A percentile compares a stretch with the other conserved stretches of the same genome.
Evolutionary conservation across 2,113 vertebrate species (phyloP).

Genomic region (Ranitomeya variabilis): DNA sequence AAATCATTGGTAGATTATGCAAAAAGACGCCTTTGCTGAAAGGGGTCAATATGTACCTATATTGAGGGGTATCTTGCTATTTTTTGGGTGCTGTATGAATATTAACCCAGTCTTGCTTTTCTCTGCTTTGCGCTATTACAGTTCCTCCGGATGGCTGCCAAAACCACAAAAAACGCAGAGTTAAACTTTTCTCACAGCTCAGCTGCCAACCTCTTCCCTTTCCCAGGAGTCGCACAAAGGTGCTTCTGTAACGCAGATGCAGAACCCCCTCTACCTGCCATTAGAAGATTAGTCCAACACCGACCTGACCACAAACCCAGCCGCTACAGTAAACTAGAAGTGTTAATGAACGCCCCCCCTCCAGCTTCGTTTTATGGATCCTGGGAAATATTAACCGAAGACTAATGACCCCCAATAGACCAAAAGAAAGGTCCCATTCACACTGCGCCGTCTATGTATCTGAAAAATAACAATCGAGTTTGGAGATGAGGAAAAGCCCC

Average conservation of each 20-base stretch:
- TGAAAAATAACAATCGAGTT: neutral
- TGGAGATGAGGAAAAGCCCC: neutral
- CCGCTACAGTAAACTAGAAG: conserved; percentile 74
- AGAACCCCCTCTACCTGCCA: conserved; percentile 72
- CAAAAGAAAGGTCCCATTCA: neutral
- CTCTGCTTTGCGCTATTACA: conserved; percentile 72
- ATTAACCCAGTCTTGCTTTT: conserved; percentile 31
- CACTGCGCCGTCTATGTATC: neutral
- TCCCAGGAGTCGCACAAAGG: conserved; percentile 75
- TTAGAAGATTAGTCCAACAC: conserved; percentile 72
- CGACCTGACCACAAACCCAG: conserved; percentile 73
- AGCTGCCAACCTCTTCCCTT: conserved; percentile 23
- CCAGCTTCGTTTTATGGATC: neutral
- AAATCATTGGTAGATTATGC: neutral
- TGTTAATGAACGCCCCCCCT: conserved; percentile 68
- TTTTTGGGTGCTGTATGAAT: neutral
- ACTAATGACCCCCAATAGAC: neutral
- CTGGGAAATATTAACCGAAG: neutral
- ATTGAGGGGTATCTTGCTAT: neutral
- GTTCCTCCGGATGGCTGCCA: conserved; percentile 73
- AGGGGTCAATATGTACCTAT: neutral
- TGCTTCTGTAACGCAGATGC: conserved; percentile 73
- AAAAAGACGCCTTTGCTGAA: neutral
- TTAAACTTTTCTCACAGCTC: conserved; percentile 69
- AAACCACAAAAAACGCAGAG: conserved; percentile 76